Evolutionary conservation across 2,113 vertebrate genomes (phyloP), one percentile per base, ranked within the genome.

Genomic region (Phylloscopus whistleri): DNA sequence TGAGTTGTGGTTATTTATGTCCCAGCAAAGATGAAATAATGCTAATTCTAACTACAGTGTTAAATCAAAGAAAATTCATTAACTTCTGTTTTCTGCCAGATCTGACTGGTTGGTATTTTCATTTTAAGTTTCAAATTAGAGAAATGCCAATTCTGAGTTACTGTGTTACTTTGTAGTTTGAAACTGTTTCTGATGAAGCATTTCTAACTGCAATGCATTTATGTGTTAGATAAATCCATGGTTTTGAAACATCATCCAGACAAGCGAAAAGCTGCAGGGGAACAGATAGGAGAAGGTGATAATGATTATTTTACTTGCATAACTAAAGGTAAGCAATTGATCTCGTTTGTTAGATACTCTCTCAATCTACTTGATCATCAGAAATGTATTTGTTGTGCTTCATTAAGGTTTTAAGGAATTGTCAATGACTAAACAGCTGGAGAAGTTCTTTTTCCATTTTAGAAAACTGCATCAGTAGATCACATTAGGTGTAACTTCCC

Each of bases 291-390:
- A 77, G 99, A 99, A 97, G 99, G 99, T 59, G 99, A 99, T 97
- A 99, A 99, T 49, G 99, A 99, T 96, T 99, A 99, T 95, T 99
- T 99, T 69, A 99, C 99, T 18, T 99, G 99, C 89, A 99, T 99
- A 95, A 99, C 99, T 96, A 99, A 99, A 99, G 99, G 99, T 99
- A 92, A 95, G 56, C 8, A 51, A 27, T 14, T 79, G 20, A 52
- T 64, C 15, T 86, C 7, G 3, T 68, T 55, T 58, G 31, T 60
- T 77, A 55, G 23, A 28, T 79, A 18, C 12, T 64, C 14, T 83
- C 72, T 82, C 27, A 55, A 28, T 83, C 39, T 81, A 5, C 51
- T 49, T 26, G 23, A 22, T 79, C 20, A 75, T 43, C 51, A 68
- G 73, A 76, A 90, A 30, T 0, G 0, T 70, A 52, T 64, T 62